Base-by-base conservation (phyloP, 2,797 vertebrate species). In the Cetoscarus ocellatus region DNA sequence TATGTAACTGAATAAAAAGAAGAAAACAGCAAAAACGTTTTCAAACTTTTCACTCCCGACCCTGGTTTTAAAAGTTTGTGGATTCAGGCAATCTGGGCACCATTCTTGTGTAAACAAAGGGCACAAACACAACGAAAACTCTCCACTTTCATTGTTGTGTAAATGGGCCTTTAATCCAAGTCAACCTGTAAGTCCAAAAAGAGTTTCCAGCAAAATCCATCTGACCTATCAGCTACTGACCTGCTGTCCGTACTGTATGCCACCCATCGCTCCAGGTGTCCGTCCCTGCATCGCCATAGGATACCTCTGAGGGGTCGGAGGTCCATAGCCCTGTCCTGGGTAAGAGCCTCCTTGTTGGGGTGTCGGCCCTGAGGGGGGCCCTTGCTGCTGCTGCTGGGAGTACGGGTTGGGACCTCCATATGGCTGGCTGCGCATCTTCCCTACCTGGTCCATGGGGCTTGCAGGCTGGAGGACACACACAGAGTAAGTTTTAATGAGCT, bases 401-500 rank as follows among this genome's bases (percentile, higher is more conserved):
- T 98, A 99, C 0, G 96, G 96, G 93, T 94, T 97, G 74, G 88
- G 93, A 56, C 94, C 95, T 81, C 94, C 96, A 36, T 97, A 99
- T 1, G 95, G 96, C 91, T 98, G 97, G 67, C 95, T 94, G 55
- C 98, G 94, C 94, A 98, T 98, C 94, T 99, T 99, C 84, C 96
- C 98, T 91, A 98, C 97, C 94, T 97, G 98, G 91, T 99, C 98
- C 97, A 99, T 98, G 1, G 97, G 96, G 91, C 95, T 97, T 10
- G 97, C 93, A 69, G 97, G 95, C 98, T 99, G 90, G 50, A 68
- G 57, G 51, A 69, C 61, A 77, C 15, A 79, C 5, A 70, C 8
- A 75, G 7, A 67, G 18, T 65, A 59, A 12, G 27, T 42, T 63
- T 65, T 1, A 51, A 13, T 27, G 18, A 75, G 34, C 10, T 62